Conservation (phyloP, 1,140 invertebrate genomes). For the Drosophila asahinai region DNA sequence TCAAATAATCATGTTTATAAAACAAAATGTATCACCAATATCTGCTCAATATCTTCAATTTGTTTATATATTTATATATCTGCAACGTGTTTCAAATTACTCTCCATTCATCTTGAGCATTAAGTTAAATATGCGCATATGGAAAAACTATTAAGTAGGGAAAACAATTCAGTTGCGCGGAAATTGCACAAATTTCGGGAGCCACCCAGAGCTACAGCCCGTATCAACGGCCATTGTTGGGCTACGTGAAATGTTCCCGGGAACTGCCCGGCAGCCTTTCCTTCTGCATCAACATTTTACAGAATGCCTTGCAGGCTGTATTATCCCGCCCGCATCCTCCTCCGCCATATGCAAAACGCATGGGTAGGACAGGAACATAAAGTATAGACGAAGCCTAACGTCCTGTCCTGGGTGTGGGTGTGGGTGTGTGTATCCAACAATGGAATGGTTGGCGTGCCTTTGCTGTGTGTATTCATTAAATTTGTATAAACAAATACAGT, state of each 20-base stretch:
- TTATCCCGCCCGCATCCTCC: constrained; percentile 4
- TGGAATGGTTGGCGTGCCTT: constrained; percentile 17
- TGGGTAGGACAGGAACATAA: constrained; percentile 23
- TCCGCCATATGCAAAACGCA: constrained; percentile 35
- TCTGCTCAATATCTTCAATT: neutral
- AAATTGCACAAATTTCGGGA: neutral
- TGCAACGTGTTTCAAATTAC: neutral
- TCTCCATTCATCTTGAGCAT: neutral
- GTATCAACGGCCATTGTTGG: constrained; percentile 11
- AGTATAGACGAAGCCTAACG: constrained; percentile 38
- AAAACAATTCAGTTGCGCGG: constrained; percentile 16
- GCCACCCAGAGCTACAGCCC: neutral
- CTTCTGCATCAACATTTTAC: constrained; percentile 34
- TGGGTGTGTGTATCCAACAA: constrained; percentile 26
- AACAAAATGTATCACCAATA: neutral
- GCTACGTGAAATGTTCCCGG: constrained; percentile 9
- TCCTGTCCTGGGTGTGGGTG: neutral
- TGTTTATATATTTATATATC: neutral
- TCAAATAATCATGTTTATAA: neutral
- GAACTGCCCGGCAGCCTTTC: constrained; percentile 21
- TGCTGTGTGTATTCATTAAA: constrained; percentile 79
- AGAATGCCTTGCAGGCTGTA: constrained; percentile 31
- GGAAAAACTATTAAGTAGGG: constrained; percentile 18
- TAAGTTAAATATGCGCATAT: constrained; percentile 23
- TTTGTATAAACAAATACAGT: constrained; percentile 83